A percentile compares a stretch with the other conserved stretches of the same genome.
phyloP scores from a whole-genome alignment of 1,140 invertebrate species.

The Metopolophium dirhodum region DNA sequence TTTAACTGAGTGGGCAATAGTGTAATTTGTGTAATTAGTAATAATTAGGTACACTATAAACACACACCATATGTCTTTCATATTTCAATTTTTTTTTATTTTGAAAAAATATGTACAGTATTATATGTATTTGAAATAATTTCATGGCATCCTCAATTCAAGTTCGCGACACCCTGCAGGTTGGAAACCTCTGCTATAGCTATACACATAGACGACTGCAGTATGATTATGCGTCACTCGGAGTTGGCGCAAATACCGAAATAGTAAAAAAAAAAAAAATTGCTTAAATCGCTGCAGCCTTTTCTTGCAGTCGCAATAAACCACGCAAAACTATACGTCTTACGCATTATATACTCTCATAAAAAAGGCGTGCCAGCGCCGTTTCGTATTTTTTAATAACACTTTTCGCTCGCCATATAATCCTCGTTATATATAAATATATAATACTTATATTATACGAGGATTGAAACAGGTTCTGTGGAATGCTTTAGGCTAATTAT shows the following conservation, averaged over 20 bases:
- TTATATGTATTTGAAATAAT: too few relatives aligned
- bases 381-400: neutral
- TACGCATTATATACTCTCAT: neutral
- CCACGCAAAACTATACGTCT: neutral
- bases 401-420: neutral
- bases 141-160: too few relatives aligned
- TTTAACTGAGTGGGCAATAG: too few relatives aligned
- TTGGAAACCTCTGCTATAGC: too few relatives aligned
- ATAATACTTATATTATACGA: neutral
- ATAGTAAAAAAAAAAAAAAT: neutral
- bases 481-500: slow-evolving; percentile 35
- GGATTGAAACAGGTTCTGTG: slow-evolving; percentile 8
- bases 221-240: neutral
- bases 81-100: too few relatives aligned
- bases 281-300: neutral
- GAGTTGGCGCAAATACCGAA: neutral
- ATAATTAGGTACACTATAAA: too few relatives aligned
- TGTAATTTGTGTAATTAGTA: too few relatives aligned
- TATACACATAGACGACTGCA: neutral
- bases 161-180: too few relatives aligned
- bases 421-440: neutral
- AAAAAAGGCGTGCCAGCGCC: neutral
- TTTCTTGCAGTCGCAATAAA: neutral
- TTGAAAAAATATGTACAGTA: too few relatives aligned
- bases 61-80: too few relatives aligned